A percentile compares a stretch with the other conserved stretches of the same genome.
Conservation (phyloP, 1,140 invertebrate genomes). For the Aphaenogaster floridana region DNA sequence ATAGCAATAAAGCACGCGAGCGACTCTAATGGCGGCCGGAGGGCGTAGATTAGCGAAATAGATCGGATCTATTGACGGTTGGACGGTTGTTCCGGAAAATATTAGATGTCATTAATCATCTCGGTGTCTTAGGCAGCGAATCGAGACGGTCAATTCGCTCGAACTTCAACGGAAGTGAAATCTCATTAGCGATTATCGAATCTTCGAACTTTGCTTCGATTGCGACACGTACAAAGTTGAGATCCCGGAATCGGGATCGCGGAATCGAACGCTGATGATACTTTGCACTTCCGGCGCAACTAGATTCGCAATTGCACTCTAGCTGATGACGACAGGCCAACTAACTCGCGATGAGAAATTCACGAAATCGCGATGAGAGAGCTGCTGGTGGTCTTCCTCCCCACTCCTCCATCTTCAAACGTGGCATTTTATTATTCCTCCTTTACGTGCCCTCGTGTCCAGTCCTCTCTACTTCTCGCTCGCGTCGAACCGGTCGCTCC, state of each 20-base stretch:
- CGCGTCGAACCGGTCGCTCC: constrained; percentile 69
- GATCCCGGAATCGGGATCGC: constrained; percentile 9
- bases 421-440: constrained; percentile 69
- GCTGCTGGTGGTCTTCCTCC: constrained; percentile 73
- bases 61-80: constrained; percentile 33
- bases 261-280: constrained; percentile 13
- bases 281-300: constrained; percentile 66
- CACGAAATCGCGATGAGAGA: constrained; percentile 60
- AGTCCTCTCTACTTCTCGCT: constrained; percentile 44
- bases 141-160: constrained; percentile 5
- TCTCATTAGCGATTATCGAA: constrained; percentile 42
- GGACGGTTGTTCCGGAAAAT: constrained; percentile 25
- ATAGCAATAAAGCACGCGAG: constrained; percentile 51
- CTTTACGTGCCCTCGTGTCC: constrained; percentile 56
- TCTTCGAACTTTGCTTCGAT: neutral
- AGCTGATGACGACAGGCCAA: constrained; percentile 78
- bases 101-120: constrained; percentile 54
- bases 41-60: constrained; percentile 45
- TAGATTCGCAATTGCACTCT: constrained; percentile 78
- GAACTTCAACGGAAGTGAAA: constrained; percentile 26
- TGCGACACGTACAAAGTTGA: neutral
- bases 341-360: constrained; percentile 72
- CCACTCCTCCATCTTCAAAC: constrained; percentile 59
- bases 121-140: constrained; percentile 2
- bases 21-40: constrained; percentile 36